Conservation (phyloP, 2,888 invertebrate species). For the Biston stratarius region DNA sequence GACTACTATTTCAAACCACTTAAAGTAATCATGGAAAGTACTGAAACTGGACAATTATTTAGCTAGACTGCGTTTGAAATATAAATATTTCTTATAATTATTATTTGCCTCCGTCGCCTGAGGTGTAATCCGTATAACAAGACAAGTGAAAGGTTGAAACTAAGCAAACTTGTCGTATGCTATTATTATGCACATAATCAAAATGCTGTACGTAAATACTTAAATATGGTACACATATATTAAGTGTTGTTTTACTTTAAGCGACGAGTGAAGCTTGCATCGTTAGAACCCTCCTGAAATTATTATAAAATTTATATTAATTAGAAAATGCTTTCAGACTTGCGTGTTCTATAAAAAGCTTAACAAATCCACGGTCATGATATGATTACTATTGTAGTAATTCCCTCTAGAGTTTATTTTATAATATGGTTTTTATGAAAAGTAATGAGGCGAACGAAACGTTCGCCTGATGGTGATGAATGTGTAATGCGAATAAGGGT, state of each 20-base stretch:
- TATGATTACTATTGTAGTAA: no score
- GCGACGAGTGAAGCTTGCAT: slow-evolving; percentile 1
- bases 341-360: slow-evolving; percentile 12
- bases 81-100: not conserved
- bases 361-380: not conserved
- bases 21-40: not conserved
- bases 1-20: not conserved
- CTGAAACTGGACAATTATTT: not conserved
- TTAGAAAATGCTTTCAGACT: slow-evolving; percentile 12
- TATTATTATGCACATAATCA: slow-evolving; percentile 26
- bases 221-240: not conserved
- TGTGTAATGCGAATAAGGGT: no score
- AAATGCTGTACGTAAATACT: slow-evolving; percentile 9
- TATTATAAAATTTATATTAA: not conserved
- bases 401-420: not conserved
- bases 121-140: slow-evolving; percentile 9
- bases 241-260: not conserved
- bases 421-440: not conserved
- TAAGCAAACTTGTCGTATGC: slow-evolving; percentile 16
- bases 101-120: slow-evolving; percentile 7
- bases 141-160: slow-evolving; percentile 31
- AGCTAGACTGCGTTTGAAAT: not conserved
- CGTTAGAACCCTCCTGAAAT: not conserved
- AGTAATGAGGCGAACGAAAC: no score
- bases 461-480: no score